Evolutionary conservation across 2,888 invertebrate genomes (phyloP).

Genomic region (Julus scandinavius): DNA sequence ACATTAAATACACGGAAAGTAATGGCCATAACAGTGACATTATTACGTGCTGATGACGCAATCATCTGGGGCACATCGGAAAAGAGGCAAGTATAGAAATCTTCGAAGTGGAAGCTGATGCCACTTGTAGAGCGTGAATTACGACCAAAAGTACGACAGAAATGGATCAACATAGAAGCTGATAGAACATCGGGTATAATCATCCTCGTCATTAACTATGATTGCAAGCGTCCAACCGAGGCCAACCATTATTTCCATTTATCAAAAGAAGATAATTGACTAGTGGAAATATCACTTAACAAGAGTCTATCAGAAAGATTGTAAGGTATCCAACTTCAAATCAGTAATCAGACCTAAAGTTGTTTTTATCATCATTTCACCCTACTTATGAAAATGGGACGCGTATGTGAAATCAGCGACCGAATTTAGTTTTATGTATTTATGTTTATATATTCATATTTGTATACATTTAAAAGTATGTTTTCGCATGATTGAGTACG

Average conservation of each 20-base stretch:
- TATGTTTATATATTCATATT: too few species aligned
- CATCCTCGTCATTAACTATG: background rate
- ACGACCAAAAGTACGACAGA: background rate
- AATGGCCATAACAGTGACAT: slow-evolving; percentile 5
- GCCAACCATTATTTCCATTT: background rate
- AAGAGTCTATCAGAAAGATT: background rate
- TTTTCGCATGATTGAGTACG: too few species aligned
- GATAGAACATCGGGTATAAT: background rate
- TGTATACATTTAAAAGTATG: too few species aligned
- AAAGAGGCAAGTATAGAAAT: background rate
- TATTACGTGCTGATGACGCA: background rate
- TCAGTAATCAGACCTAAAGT: too few species aligned
- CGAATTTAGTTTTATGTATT: too few species aligned
- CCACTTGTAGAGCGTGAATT: slow-evolving; percentile 34
- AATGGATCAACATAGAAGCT: slow-evolving; percentile 3
- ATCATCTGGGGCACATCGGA: background rate
- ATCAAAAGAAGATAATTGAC: background rate
- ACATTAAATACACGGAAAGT: background rate
- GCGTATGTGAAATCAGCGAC: too few species aligned
- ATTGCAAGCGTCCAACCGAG: background rate
- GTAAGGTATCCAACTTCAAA: background rate
- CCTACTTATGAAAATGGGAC: too few species aligned
- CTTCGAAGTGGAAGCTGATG: background rate
- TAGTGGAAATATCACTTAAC: background rate
- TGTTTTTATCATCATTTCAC: too few species aligned